These are phyloP conservation scores for Deroplatys truncata DNA, from an alignment of 2,888 invertebrate genomes.

Conservation along the genomic window DNA sequence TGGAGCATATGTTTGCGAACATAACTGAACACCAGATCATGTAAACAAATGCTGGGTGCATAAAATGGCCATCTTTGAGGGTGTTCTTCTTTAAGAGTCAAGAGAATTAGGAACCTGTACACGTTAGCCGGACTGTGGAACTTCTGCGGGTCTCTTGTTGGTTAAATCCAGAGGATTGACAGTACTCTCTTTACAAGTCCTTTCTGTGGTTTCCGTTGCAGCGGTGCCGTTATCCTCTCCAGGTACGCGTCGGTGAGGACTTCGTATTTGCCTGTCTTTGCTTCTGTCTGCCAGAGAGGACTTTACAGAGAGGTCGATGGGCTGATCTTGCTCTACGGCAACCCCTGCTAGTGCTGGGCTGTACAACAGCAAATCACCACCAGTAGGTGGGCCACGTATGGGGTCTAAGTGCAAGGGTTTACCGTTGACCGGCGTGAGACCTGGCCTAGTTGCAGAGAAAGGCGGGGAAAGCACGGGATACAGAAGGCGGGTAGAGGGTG, in stretches of 20 bases:
- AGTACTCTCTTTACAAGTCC: conserved; percentile 19
- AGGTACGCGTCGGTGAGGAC: not conserved
- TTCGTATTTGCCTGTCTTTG: not conserved
- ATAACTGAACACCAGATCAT: no score
- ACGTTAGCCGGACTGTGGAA: conserved; percentile 18
- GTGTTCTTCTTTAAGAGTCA: not conserved
- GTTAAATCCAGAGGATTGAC: conserved; percentile 28
- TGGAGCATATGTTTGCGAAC: no score
- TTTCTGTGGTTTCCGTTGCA: not conserved
- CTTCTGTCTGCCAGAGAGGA: conserved; percentile 36
- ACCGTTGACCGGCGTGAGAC: conserved; percentile 11
- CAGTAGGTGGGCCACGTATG: conserved; percentile 37
- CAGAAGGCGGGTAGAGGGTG: conserved; percentile 23
- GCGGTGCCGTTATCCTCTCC: not conserved
- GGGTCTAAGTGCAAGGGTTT: conserved; percentile 1
- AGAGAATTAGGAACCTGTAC: not conserved
- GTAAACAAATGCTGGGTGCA: no score
- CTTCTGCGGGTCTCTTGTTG: conserved; percentile 25
- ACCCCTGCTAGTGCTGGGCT: conserved; percentile 45
- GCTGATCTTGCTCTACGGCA: conserved; percentile 53
- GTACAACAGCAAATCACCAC: conserved; percentile 44
- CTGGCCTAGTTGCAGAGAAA: conserved; percentile 8
- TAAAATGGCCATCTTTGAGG: no score
- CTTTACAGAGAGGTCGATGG: conserved; percentile 54
- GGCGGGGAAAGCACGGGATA: conserved; percentile 11